Evolutionary conservation across 2,888 invertebrate species (phyloP), one percentile per base, ranked within the genome.

Genomic region (Pantelozetes paolii): DNA sequence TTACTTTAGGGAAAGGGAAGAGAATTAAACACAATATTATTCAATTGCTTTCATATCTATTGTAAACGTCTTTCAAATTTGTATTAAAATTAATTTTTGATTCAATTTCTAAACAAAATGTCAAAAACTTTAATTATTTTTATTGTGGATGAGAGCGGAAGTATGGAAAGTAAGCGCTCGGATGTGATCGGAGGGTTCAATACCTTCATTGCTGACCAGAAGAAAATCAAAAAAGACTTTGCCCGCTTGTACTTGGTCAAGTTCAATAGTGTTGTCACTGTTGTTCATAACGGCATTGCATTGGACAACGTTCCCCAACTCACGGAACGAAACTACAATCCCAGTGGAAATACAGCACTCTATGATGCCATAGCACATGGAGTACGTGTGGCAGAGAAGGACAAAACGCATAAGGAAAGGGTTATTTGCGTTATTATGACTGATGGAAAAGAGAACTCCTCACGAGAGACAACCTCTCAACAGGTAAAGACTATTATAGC

Each of bases 401-500:
- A 36, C 2, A 64, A 26, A 20, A 32, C 2, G 2, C 18, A 64
- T 1, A 28, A 26, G 32, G 64, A 64, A 2, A 13, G 64, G 18
- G 64, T 26, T 3, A 32, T 64, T 18, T 32, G 64, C 9, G 40
- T 64, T 2, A 64, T 64, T 3, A 64, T 64, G 32, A 36, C 64
- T n/a, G 64, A 64, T 26, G 64, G 64, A 18, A 28, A 64, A 26
- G 64, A 64, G 18, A 64, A 32, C n/a, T 13, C 64, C 20, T 64
- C 64, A n/a, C 23, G n/a, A 20, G 2, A 50, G 2, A 50, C 50
- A 2, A 20, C 50, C 3, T 1, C 1, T 8, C 1, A 50, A 8
- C n/a, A 50, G 20, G 20, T 50, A 2, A 50, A 50, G 20, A 20
- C 18, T 1, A 50, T 50, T 2, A 50, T 50, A 20, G 1, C 50